Base-by-base conservation (phyloP, 2,113 vertebrate species). In the Xyliphius kryptos region DNA sequence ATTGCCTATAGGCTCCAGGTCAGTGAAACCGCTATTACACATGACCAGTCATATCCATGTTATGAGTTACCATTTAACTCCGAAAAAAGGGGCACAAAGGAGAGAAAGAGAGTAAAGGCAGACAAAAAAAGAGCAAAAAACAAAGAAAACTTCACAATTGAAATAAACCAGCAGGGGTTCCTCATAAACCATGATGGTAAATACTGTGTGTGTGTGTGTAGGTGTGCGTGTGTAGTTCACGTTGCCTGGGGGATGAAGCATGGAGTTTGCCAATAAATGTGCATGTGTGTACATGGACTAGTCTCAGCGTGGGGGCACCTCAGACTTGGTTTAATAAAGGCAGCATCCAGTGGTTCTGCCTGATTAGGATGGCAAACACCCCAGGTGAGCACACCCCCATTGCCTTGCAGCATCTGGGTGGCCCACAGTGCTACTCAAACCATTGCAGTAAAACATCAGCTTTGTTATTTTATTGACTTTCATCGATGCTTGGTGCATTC, bases 351-450 rank as follows among this genome's bases (percentile, higher is more conserved):
- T 69, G 75, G 78, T 75, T 74, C 58, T 74, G 70, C 76, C 79
- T 86, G 85, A 86, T 87, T 87, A 83, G 78, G 69, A 84, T 70
- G 79, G 66, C 60, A 79, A 82, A 82, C 82, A 80, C 73, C 70
- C 75, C 37, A 56, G 61, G 68, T 67, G 62, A 68, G 64, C 65
- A 52, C 60, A 59, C 64, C 65, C 73, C 72, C 76, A 65, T 55
- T 37, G 56, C 46, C 14, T 66, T 63, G 56, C 43, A 71, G 68
- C 53, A 79, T 60, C 60, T 74, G 58, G 77, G 81, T 82, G 81
- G 76, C 70, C 78, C 76, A 68, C 61, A 58, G 68, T 36, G 50
- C 67, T 71, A 68, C 67, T 55, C 53, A 76, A 78, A 74, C 68
- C 68, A 74, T 65, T 55, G 36, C 47, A 10, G 61, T 56, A 32